Evolutionary conservation across 2,888 invertebrate species (phyloP).

Genomic region (Agrotis ipsilon): DNA sequence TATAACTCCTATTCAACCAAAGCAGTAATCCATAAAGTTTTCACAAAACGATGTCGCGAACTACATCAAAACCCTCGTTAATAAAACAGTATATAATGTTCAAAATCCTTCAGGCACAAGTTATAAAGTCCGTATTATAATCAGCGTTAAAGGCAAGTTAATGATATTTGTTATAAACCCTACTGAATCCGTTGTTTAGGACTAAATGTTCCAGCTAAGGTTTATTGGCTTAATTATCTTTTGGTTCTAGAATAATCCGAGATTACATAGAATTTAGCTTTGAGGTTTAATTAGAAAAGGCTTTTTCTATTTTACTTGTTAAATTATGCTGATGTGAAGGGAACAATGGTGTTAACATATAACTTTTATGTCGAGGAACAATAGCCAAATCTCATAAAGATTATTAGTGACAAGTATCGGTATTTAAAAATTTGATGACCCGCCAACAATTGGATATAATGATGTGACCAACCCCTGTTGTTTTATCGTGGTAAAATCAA

Average conservation of each 20-base stretch:
- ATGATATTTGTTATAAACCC: constrained; percentile 53
- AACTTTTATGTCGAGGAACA: not conserved
- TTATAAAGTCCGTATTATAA: constrained; percentile 42
- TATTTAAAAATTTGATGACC: too few relatives aligned
- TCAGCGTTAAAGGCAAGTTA: constrained; percentile 36
- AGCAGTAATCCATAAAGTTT: not conserved
- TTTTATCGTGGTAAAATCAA: too few relatives aligned
- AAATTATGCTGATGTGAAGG: constrained; percentile 19
- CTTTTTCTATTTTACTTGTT: constrained; percentile 23
- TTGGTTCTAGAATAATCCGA: constrained; percentile 40
- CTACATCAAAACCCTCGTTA: not conserved
- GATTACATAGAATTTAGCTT: constrained; percentile 45
- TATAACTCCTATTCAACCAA: not conserved
- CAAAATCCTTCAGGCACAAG: constrained; percentile 14
- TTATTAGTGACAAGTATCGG: too few relatives aligned
- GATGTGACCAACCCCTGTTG: too few relatives aligned
- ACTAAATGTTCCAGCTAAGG: constrained; percentile 34
- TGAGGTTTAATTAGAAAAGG: constrained; percentile 31
- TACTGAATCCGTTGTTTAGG: constrained; percentile 42
- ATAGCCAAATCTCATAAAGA: too few relatives aligned
- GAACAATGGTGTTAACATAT: not conserved
- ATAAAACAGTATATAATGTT: not conserved
- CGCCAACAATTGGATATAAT: too few relatives aligned
- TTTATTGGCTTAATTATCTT: constrained; percentile 51
- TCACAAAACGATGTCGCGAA: not conserved